Evolutionary conservation across 2,888 invertebrate genomes (phyloP).

Genomic region (Pycnomerus fuliginosus): DNA sequence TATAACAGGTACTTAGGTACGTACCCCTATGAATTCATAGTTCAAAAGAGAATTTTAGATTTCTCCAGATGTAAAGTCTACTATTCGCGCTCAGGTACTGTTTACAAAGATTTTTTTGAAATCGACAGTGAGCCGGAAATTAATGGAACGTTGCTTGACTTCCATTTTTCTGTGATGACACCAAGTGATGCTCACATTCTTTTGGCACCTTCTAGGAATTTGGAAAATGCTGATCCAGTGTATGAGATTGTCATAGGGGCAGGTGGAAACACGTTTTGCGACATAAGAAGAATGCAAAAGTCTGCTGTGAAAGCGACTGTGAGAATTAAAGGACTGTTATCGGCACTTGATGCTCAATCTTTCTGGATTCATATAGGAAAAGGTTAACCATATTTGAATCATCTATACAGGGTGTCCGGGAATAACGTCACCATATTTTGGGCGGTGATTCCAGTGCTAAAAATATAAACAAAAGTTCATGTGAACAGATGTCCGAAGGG

Average conservation of each 20-base stretch:
- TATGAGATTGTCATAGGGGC: conserved; percentile 76
- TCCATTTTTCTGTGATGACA: conserved; percentile 68
- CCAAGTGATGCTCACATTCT: conserved; percentile 70
- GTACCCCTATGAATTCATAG: neutral
- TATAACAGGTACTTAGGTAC: conserved; percentile 23
- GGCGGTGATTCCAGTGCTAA: no score
- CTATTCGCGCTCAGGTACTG: conserved; percentile 58
- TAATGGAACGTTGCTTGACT: conserved; percentile 52
- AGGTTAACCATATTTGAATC: conserved; percentile 54
- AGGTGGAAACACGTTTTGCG: conserved; percentile 69
- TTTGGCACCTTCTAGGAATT: conserved; percentile 57
- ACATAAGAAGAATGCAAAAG: conserved; percentile 63
- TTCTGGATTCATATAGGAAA: conserved; percentile 65
- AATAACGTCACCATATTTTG: no score
- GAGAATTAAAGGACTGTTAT: conserved; percentile 60
- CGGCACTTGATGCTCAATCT: conserved; percentile 61
- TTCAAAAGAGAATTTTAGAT: conserved; percentile 34
- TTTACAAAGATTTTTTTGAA: conserved; percentile 60
- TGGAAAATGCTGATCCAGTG: conserved; percentile 57
- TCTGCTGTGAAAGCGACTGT: conserved; percentile 59
- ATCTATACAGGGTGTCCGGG: no score
- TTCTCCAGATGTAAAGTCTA: conserved; percentile 57
- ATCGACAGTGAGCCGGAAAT: conserved; percentile 41
- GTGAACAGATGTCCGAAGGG: no score
- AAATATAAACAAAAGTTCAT: no score